Conservation (phyloP, 2,888 invertebrate genomes). For the Dione vanillae region DNA sequence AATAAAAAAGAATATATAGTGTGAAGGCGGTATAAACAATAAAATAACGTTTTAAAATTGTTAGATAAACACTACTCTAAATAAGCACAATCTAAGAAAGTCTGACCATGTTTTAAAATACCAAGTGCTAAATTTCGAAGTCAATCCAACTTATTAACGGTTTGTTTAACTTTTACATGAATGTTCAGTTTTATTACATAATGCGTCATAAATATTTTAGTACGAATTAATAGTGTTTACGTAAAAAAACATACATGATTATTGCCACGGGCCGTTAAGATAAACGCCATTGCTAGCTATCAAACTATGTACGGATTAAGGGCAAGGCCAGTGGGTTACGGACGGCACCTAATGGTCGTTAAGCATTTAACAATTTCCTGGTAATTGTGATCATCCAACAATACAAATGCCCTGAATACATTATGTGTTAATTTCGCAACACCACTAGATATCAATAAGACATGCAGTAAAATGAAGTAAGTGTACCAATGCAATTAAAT, state of each 20-base stretch:
- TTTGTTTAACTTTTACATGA: background rate
- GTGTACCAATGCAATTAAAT: background rate
- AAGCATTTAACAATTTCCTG: constrained; percentile 57
- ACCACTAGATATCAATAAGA: background rate
- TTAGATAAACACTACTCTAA: background rate
- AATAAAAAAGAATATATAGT: background rate
- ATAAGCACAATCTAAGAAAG: background rate
- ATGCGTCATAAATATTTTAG: background rate
- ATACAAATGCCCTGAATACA: constrained; percentile 45
- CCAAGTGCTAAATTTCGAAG: background rate
- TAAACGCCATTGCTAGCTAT: constrained; percentile 50
- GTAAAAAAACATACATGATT: background rate
- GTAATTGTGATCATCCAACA: constrained; percentile 56
- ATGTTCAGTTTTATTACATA: background rate
- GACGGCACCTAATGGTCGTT: constrained; percentile 55
- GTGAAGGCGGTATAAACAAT: background rate
- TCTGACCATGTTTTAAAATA: background rate
- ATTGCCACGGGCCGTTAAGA: background rate
- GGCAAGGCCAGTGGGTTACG: constrained; percentile 68
- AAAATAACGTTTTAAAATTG: background rate
- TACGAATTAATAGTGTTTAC: background rate
- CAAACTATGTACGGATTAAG: constrained; percentile 58
- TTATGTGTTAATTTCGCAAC: constrained; percentile 52
- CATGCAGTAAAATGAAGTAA: background rate
- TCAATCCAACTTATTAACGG: background rate